phyloP scores from a whole-genome alignment of 2,797 vertebrate species.

The Cyprinella venusta region DNA sequence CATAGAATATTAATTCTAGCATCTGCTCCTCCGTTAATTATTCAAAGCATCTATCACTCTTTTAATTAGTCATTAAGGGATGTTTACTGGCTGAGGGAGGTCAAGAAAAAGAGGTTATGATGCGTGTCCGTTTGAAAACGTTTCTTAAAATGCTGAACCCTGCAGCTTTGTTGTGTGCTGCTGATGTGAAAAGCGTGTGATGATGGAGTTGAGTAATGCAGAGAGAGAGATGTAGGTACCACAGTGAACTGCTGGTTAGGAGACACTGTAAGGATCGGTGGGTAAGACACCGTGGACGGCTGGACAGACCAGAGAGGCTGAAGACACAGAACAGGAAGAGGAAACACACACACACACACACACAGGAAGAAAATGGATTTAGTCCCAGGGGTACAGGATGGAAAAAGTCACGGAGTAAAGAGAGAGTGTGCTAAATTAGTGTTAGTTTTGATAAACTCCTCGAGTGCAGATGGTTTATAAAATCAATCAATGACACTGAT shows the following conservation, averaged over 20 bases:
- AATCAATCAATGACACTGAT: neutral
- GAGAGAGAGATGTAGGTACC: slow-evolving; percentile 80
- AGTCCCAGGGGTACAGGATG: slow-evolving; percentile 68
- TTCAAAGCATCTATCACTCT: slow-evolving; percentile 72
- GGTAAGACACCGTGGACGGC: slow-evolving; percentile 87
- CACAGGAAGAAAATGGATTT: slow-evolving; percentile 65
- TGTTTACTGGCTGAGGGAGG: slow-evolving; percentile 71
- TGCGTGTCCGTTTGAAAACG: neutral
- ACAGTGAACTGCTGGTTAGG: slow-evolving; percentile 94
- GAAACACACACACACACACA: slow-evolving; percentile 20
- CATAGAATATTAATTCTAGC: slow-evolving; percentile 63
- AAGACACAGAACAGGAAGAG: slow-evolving; percentile 60
- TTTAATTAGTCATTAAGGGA: slow-evolving; percentile 59
- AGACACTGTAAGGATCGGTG: slow-evolving; percentile 92
- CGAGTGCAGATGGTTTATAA: neutral
- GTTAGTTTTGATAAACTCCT: neutral
- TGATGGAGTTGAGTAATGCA: neutral
- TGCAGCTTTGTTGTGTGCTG: neutral
- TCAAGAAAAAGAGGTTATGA: slow-evolving; percentile 60
- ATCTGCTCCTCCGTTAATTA: slow-evolving; percentile 80
- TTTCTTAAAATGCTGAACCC: neutral
- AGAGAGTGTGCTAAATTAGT: neutral
- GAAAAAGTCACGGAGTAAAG: neutral
- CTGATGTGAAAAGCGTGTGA: neutral
- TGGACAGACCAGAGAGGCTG: slow-evolving; percentile 90